Conservation (phyloP, 2,113 vertebrate genomes). For the Psephotus haematonotus region DNA sequence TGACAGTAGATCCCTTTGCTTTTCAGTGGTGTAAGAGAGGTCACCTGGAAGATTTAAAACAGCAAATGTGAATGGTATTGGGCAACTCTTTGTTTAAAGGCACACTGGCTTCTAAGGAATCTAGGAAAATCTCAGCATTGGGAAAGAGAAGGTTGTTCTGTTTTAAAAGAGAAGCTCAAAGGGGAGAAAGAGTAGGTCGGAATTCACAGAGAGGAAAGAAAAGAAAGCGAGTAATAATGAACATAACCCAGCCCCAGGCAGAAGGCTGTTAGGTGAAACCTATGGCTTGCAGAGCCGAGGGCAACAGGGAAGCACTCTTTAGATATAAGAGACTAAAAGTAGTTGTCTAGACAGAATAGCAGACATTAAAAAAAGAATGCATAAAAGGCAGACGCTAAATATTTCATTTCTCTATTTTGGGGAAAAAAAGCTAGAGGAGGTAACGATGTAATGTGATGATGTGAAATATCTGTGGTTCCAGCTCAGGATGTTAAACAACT, state of each 20-base stretch:
- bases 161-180: background rate
- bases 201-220: background rate
- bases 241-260: background rate
- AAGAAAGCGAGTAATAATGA: background rate
- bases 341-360: conserved; percentile 50
- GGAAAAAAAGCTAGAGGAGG: background rate
- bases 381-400: conserved; percentile 18
- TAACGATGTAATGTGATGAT: background rate
- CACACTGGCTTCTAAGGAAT: background rate
- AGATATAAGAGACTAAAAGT: background rate
- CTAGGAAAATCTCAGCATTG: accelerated
- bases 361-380: background rate
- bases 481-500: conserved; percentile 7
- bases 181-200: background rate
- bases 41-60: background rate
- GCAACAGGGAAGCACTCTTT: background rate
- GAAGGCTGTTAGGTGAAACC: background rate
- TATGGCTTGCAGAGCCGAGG: background rate
- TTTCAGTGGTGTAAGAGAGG: background rate
- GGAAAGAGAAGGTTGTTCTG: background rate
- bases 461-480: background rate
- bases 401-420: conserved; percentile 43
- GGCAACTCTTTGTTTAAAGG: background rate
- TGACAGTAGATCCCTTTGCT: background rate
- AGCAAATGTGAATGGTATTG: background rate